phyloP scores from a whole-genome alignment of 35 echinoderm and acorn worm species.

The Amphiura filiformis region DNA sequence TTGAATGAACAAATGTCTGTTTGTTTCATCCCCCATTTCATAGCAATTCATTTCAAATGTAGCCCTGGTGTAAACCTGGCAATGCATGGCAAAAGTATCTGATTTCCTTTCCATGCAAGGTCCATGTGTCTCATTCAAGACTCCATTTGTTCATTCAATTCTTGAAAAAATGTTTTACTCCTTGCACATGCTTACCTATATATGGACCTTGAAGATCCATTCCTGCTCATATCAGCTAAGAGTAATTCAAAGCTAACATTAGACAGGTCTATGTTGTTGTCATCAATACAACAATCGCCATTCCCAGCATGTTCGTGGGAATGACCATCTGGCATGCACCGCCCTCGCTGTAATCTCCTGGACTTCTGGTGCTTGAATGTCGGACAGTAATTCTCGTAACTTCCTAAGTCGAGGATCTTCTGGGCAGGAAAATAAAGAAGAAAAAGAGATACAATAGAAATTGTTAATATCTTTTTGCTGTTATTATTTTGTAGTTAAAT shows the following conservation, averaged over 20 bases:
- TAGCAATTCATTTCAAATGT: no score
- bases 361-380: conserved; percentile 73
- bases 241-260: conserved; percentile 61
- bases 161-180: no score
- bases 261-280: conserved; percentile 37
- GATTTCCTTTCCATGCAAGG: no score
- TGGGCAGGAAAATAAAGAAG: conserved; percentile 14
- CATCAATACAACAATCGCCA: conserved; percentile 24
- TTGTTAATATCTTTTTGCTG: background rate
- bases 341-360: conserved; percentile 55
- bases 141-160: no score
- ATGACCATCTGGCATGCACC: conserved; percentile 64
- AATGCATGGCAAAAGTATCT: no score
- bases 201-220: conserved; percentile 44
- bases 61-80: no score
- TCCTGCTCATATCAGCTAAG: conserved; percentile 65
- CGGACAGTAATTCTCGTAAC: conserved; percentile 74
- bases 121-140: no score
- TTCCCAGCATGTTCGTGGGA: conserved; percentile 32
- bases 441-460: conserved; percentile 1
- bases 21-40: no score
- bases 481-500: no score
- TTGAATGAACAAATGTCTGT: no score
- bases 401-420: conserved; percentile 65
- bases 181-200: conserved; percentile 86